Evolutionary conservation across 2,888 invertebrate genomes (phyloP).

Genomic region (Mythimna loreyi): DNA sequence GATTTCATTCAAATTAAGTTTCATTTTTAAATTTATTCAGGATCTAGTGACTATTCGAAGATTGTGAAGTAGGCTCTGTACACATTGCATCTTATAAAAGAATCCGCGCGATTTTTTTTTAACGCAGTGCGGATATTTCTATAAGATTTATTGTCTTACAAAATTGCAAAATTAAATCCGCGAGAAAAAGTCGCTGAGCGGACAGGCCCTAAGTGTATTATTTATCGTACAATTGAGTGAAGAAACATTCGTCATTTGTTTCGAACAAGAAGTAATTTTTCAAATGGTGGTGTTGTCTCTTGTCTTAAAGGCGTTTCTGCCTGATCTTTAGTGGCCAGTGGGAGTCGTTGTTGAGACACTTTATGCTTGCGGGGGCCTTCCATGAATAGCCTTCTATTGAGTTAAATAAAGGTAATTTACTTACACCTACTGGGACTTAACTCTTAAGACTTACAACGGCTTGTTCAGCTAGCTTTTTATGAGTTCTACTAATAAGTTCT

Average conservation of each 20-base stretch:
- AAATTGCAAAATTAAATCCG: too few relatives aligned
- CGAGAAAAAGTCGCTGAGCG: too few relatives aligned
- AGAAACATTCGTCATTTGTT: slow-evolving; percentile 17
- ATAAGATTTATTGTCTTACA: too few relatives aligned
- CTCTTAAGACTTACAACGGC: slow-evolving; percentile 5
- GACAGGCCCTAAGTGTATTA: too few relatives aligned
- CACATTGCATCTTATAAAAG: too few relatives aligned
- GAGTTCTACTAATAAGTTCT: background rate
- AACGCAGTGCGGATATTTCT: too few relatives aligned
- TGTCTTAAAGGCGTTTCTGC: slow-evolving; percentile 15
- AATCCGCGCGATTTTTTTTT: too few relatives aligned
- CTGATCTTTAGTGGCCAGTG: slow-evolving; percentile 28
- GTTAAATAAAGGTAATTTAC: slow-evolving; percentile 26
- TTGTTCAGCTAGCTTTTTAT: slow-evolving; percentile 3
- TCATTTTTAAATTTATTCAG: too few relatives aligned
- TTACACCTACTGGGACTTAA: slow-evolving; percentile 30
- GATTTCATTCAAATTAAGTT: too few relatives aligned
- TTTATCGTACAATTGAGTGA: background rate
- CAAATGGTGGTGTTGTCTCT: slow-evolving; percentile 31
- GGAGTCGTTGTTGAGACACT: slow-evolving; percentile 43
- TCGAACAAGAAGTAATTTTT: slow-evolving; percentile 17
- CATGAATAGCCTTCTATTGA: slow-evolving; percentile 30
- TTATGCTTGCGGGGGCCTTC: slow-evolving; percentile 42
- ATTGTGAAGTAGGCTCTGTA: too few relatives aligned
- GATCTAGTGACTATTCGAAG: too few relatives aligned